A percentile compares a stretch with the other conserved stretches of the same genome.
Evolutionary conservation across 37 sponge, comb jelly and placozoan genomes (phyloP).

Genomic region (Bolinopsis microptera): DNA sequence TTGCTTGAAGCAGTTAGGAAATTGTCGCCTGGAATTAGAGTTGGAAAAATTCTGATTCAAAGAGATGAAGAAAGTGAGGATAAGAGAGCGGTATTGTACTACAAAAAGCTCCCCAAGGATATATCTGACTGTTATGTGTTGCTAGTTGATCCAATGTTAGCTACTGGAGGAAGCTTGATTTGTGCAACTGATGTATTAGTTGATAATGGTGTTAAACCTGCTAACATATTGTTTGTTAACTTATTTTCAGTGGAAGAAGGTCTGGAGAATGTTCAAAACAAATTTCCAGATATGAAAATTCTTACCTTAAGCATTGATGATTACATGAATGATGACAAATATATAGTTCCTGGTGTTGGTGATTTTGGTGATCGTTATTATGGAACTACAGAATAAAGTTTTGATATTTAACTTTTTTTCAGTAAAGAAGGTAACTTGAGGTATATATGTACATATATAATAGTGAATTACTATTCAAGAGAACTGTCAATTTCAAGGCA

Average conservation of each 20-base stretch:
- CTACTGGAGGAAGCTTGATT: slow-evolving; percentile 43
- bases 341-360: slow-evolving; percentile 64
- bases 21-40: slow-evolving; percentile 27
- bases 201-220: slow-evolving; percentile 12
- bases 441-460: too few species aligned
- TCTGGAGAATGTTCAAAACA: not conserved
- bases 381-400: slow-evolving; percentile 8
- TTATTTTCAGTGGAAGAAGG: slow-evolving; percentile 50
- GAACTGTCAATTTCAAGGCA: too few species aligned
- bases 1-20: slow-evolving; percentile 19
- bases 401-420: too few species aligned
- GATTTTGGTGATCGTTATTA: slow-evolving; percentile 63
- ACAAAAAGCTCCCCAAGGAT: slow-evolving; percentile 31
- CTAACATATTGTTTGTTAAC: slow-evolving; percentile 41
- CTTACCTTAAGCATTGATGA: slow-evolving; percentile 26
- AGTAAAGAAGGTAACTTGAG: too few species aligned
- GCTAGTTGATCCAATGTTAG: slow-evolving; percentile 60
- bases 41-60: slow-evolving; percentile 57
- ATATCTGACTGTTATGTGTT: slow-evolving; percentile 16
- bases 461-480: too few species aligned
- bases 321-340: slow-evolving; percentile 33
- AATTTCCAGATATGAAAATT: slow-evolving; percentile 42
- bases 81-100: slow-evolving; percentile 50
- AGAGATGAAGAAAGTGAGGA: slow-evolving; percentile 16
- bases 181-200: slow-evolving; percentile 49